phyloP scores from a whole-genome alignment of 2,888 invertebrate genomes.

The Drosophila vallismaia region DNA sequence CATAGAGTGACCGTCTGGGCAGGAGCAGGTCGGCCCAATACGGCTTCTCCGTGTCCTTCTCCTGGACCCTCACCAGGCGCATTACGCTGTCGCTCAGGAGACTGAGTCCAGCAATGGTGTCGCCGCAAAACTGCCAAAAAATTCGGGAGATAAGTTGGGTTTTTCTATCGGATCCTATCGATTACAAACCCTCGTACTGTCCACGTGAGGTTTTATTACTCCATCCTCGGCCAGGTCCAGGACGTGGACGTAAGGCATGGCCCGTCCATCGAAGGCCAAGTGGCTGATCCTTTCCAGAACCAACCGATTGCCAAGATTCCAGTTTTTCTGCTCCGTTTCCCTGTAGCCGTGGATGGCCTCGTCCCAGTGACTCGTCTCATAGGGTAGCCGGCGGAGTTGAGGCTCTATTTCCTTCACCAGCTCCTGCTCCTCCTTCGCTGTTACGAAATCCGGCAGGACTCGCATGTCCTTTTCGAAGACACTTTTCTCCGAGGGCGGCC shows the following conservation, averaged over 20 bases:
- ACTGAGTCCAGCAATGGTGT: constrained; percentile 95
- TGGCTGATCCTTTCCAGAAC: constrained; percentile 88
- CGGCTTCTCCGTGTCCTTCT: constrained; percentile 83
- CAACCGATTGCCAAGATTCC: constrained; percentile 88
- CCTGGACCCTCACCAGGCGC: constrained; percentile 88
- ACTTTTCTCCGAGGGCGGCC: constrained; percentile 80
- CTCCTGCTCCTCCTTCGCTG: constrained; percentile 89
- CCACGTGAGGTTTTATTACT: constrained; percentile 98
- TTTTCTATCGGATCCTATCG: neutral
- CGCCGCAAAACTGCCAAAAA: constrained; percentile 95
- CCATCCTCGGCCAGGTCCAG: constrained; percentile 95
- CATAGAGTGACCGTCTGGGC: constrained; percentile 92
- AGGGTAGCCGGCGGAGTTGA: constrained; percentile 92
- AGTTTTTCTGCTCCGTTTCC: constrained; percentile 94
- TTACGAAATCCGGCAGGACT: constrained; percentile 91
- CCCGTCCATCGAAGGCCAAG: constrained; percentile 88
- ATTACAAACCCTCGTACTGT: constrained; percentile 91
- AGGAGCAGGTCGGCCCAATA: constrained; percentile 90
- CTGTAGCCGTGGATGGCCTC: constrained; percentile 98
- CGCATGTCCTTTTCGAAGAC: constrained; percentile 86
- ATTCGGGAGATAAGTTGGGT: neutral
- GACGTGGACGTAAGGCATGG: constrained; percentile 93
- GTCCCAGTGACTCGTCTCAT: constrained; percentile 99
- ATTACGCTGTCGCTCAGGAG: constrained; percentile 95
- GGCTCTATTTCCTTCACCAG: constrained; percentile 94